phyloP scores from a whole-genome alignment of 2,113 vertebrate species.

The Chloroceryle aenea region DNA sequence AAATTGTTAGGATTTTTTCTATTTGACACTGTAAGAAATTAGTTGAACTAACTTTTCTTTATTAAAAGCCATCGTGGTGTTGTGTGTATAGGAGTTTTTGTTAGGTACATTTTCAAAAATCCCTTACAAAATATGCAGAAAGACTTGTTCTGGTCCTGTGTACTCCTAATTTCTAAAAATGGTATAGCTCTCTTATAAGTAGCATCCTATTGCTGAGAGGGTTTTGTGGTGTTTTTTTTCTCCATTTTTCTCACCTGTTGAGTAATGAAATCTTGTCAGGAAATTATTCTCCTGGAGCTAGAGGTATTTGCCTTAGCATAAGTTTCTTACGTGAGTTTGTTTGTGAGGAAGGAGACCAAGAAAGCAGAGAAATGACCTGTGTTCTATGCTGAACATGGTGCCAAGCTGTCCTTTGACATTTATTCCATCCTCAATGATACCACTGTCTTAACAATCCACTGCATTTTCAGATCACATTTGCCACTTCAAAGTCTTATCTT shows the following conservation, averaged over 20 bases:
- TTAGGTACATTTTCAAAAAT: neutral
- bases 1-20: neutral
- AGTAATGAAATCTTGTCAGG: neutral
- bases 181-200: neutral
- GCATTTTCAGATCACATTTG: neutral
- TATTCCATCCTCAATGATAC: neutral
- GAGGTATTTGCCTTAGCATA: neutral
- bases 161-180: neutral
- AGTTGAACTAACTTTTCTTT: neutral
- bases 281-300: neutral
- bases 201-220: neutral
- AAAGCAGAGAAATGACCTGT: neutral
- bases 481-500: conserved; percentile 1
- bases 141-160: neutral
- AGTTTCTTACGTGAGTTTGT: neutral
- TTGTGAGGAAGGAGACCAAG: neutral
- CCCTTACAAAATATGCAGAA: neutral
- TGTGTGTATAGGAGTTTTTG: neutral
- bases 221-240: neutral
- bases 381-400: neutral
- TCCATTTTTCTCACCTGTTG: neutral
- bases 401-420: neutral
- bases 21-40: neutral
- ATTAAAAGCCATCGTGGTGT: neutral
- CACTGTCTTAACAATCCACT: neutral